Conservation (phyloP, 2,113 vertebrate genomes). For the Ibidorhyncha struthersii region DNA sequence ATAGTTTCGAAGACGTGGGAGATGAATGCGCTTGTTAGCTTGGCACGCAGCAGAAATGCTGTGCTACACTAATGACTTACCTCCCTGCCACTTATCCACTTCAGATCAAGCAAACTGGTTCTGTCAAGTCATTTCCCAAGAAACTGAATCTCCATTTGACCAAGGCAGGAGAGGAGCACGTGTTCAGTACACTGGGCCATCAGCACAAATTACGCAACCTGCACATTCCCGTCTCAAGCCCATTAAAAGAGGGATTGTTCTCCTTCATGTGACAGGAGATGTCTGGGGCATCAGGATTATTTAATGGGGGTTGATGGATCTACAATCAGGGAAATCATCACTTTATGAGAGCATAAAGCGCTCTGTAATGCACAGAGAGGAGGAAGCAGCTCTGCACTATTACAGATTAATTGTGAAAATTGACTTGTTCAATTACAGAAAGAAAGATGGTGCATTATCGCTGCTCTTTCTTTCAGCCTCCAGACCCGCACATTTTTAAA, state of each 20-base stretch:
- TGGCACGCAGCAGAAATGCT: background rate
- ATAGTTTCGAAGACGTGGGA: background rate
- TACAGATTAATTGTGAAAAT: conserved; percentile 70
- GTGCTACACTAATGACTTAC: background rate
- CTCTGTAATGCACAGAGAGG: conserved; percentile 19
- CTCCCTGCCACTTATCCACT: background rate
- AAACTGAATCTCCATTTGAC: background rate
- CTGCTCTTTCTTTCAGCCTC: background rate
- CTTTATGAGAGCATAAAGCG: conserved; percentile 20
- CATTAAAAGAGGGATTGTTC: conserved; percentile 25
- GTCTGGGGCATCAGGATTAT: background rate
- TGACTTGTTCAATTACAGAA: conserved; percentile 59
- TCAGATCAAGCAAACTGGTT: background rate
- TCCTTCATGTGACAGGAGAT: conserved; percentile 11
- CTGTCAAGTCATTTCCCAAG: conserved; percentile 5
- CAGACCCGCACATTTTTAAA: conserved; percentile 39
- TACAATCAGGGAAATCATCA: conserved; percentile 6
- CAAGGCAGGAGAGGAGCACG: background rate
- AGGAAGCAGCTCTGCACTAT: conserved; percentile 36
- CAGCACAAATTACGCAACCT: conserved; percentile 18
- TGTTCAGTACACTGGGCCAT: background rate
- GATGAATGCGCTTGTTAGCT: background rate
- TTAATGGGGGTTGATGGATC: conserved; percentile 59
- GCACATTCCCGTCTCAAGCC: background rate
- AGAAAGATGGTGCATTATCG: background rate